Evolutionary conservation across 2,888 invertebrate species (phyloP).

Genomic region (Synergus gifuensis): DNA sequence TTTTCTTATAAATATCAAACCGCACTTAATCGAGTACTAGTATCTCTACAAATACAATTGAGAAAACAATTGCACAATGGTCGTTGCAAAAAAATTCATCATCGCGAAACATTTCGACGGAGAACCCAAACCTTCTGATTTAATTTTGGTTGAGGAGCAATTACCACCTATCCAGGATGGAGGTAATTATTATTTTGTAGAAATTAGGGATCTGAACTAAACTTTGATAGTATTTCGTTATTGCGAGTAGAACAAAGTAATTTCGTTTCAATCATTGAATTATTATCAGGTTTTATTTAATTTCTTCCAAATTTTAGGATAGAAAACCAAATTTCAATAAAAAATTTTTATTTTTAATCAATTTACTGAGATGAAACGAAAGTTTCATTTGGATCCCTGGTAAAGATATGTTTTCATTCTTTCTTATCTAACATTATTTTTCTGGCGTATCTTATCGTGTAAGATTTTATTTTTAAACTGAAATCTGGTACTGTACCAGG

Average conservation of each 20-base stretch:
- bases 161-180: constrained; percentile 83
- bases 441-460: neutral
- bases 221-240: neutral
- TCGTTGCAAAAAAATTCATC: constrained; percentile 83
- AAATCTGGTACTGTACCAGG: neutral
- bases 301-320: too few relatives aligned
- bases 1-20: constrained; percentile 8
- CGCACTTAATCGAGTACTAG: neutral
- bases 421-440: too few relatives aligned
- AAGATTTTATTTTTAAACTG: neutral
- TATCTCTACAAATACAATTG: neutral
- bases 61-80: constrained; percentile 69
- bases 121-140: constrained; percentile 83
- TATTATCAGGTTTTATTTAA: too few relatives aligned
- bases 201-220: neutral
- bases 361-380: too few relatives aligned
- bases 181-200: constrained; percentile 78
- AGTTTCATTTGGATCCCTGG: too few relatives aligned
- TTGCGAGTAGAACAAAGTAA: too few relatives aligned
- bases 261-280: too few relatives aligned
- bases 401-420: neutral
- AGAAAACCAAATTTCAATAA: too few relatives aligned
- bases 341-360: too few relatives aligned
- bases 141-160: constrained; percentile 84
- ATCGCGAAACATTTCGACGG: constrained; percentile 84